phyloP scores from a whole-genome alignment of 2,888 invertebrate genomes.

The Phytoseiulus persimilis region DNA sequence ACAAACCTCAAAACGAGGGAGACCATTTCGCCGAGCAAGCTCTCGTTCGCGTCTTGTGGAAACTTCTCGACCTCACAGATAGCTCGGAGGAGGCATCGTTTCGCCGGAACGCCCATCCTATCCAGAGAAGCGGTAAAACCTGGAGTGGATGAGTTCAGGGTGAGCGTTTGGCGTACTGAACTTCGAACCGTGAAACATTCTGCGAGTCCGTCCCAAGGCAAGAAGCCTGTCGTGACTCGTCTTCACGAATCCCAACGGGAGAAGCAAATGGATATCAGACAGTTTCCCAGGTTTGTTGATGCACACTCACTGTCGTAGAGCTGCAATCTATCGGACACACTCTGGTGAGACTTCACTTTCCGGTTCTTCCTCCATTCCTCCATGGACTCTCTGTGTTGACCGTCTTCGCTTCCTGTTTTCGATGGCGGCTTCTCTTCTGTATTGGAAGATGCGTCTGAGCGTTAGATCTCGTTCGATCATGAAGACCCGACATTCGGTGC shows the following conservation, averaged over 20 bases:
- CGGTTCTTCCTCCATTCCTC: background rate
- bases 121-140: background rate
- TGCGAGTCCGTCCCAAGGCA: background rate
- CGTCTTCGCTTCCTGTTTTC: background rate
- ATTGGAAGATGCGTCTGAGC: too few relatives aligned
- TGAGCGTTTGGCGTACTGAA: too few relatives aligned
- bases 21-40: background rate
- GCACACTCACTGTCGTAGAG: background rate
- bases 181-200: too few relatives aligned
- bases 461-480: too few relatives aligned
- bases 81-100: background rate
- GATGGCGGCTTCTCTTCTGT: background rate
- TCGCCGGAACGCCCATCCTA: background rate
- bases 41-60: background rate
- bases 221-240: too few relatives aligned
- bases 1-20: background rate
- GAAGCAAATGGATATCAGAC: too few relatives aligned
- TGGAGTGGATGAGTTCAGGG: background rate
- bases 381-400: background rate
- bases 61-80: background rate
- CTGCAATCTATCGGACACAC: background rate
- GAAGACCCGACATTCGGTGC: too few relatives aligned
- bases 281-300: too few relatives aligned
- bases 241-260: too few relatives aligned
- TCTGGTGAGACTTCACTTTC: background rate